Conservation (phyloP, 2,113 vertebrate species). For the Aphyosemion australe region DNA sequence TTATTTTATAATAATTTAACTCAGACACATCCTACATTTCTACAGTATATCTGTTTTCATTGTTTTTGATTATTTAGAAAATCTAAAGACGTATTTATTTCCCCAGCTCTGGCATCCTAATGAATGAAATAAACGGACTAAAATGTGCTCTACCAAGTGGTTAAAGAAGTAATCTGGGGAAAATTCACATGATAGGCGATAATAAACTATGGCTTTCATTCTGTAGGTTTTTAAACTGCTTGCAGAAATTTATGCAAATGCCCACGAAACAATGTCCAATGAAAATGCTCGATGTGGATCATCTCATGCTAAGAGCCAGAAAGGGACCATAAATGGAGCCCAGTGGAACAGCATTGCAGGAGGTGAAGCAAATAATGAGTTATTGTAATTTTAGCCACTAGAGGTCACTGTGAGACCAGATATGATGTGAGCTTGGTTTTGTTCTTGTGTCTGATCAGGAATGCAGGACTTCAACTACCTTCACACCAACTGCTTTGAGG, state of each 20-base stretch:
- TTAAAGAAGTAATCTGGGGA: no score
- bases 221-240: conserved; percentile 89
- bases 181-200: no score
- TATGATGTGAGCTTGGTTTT: not conserved
- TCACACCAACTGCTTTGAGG: conserved; percentile 97
- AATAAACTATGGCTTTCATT: not conserved
- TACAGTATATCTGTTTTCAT: no score
- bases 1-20: no score
- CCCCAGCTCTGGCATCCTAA: no score
- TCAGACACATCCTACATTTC: no score
- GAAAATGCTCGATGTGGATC: conserved; percentile 85
- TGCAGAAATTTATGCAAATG: conserved; percentile 83
- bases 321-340: conserved; percentile 89
- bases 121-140: no score
- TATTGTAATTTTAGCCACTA: conserved; percentile 19
- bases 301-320: conserved; percentile 74
- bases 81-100: no score
- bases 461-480: conserved; percentile 99
- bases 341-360: conserved; percentile 87
- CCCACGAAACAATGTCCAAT: conserved; percentile 85
- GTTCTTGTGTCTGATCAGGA: conserved; percentile 72
- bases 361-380: not conserved
- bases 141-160: no score
- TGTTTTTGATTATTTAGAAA: no score
- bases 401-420: conserved; percentile 27